A percentile compares a stretch with the other conserved stretches of the same genome.
phyloP scores from a whole-genome alignment of 2,888 invertebrate species.

The Drosophila melanocephala region DNA sequence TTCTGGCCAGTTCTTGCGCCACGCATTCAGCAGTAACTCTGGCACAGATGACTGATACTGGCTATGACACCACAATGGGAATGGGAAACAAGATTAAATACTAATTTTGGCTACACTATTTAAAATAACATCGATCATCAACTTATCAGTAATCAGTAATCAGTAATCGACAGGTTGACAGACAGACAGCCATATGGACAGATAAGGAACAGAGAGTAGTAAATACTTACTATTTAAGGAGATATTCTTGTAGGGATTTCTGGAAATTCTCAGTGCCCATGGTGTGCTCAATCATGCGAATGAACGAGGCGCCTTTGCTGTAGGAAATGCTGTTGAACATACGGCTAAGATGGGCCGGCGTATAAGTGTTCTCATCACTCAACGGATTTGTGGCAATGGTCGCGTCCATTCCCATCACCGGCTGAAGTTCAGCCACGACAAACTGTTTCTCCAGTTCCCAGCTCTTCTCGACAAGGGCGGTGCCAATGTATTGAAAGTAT shows the following conservation, averaged over 20 bases:
- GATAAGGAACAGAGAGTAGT: not conserved
- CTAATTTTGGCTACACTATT: not conserved
- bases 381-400: constrained; percentile 87
- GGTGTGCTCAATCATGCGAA: constrained; percentile 90
- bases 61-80: constrained; percentile 45
- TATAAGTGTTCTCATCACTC: constrained; percentile 87
- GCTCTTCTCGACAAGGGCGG: constrained; percentile 86
- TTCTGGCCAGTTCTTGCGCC: constrained; percentile 83
- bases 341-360: constrained; percentile 87
- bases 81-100: not conserved
- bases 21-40: constrained; percentile 86
- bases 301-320: constrained; percentile 89
- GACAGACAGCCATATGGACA: not conserved
- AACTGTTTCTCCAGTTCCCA: constrained; percentile 90
- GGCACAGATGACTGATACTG: constrained; percentile 85
- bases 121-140: not conserved
- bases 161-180: not conserved
- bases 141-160: not conserved
- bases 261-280: constrained; percentile 87
- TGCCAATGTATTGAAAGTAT: constrained; percentile 90
- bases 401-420: constrained; percentile 88
- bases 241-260: constrained; percentile 87
- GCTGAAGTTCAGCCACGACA: constrained; percentile 89
- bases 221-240: constrained; percentile 82
- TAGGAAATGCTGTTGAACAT: constrained; percentile 90